Conservation (phyloP, 2,888 invertebrate species). For the Xylota sylvarum region DNA sequence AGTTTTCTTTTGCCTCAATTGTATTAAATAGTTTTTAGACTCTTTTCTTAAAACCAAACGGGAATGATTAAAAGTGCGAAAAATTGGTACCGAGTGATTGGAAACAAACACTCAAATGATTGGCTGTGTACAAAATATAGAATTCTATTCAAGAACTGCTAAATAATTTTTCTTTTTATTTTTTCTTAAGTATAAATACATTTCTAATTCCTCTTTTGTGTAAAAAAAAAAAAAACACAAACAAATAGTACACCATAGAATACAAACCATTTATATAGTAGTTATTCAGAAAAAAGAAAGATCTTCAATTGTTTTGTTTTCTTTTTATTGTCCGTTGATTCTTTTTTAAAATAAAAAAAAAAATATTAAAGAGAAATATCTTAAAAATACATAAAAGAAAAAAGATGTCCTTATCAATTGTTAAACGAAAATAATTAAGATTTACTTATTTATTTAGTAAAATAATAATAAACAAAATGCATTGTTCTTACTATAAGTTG, state of each 20-base stretch:
- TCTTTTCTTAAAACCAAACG: neutral
- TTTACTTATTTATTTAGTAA: constrained; percentile 67
- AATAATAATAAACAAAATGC: constrained; percentile 20
- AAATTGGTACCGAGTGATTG: constrained; percentile 49
- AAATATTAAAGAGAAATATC: constrained; percentile 25
- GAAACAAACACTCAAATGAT: constrained; percentile 53
- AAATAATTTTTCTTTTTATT: constrained; percentile 17
- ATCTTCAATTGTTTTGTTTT: constrained; percentile 65
- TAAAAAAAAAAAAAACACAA: constrained; percentile 2
- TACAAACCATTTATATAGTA: constrained; percentile 61
- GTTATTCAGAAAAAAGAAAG: constrained; percentile 30
- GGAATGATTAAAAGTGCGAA: constrained; percentile 10
- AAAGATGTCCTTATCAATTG: constrained; percentile 67
- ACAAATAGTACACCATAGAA: constrained; percentile 47
- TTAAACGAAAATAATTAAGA: constrained; percentile 56
- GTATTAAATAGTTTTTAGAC: neutral
- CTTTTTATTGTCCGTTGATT: constrained; percentile 68
- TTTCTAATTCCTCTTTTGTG: constrained; percentile 10
- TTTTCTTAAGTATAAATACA: constrained; percentile 7
- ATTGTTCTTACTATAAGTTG: constrained; percentile 75
- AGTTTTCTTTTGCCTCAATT: neutral
- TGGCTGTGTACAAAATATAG: constrained; percentile 73
- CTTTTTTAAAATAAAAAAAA: constrained; percentile 49
- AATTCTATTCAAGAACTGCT: constrained; percentile 48
- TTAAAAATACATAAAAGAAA: constrained; percentile 11